A percentile compares a stretch with the other conserved stretches of the same genome.
Evolutionary conservation across 2,888 invertebrate genomes (phyloP).

Genomic region (Camptogramma bilineatum): DNA sequence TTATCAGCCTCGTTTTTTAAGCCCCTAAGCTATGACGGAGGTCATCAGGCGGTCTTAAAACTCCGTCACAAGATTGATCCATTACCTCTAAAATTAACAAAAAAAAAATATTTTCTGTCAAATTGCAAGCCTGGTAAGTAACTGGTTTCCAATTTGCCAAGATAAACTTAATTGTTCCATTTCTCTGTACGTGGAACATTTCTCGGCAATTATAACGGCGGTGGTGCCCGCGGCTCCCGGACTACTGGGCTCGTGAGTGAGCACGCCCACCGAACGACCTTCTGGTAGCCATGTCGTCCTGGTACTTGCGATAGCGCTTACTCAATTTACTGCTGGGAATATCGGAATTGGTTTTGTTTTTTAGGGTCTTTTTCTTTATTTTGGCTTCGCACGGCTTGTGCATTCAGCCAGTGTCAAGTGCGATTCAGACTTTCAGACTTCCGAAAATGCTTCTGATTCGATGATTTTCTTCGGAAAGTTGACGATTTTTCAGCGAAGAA

Average conservation of each 20-base stretch:
- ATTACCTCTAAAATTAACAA: too few relatives aligned
- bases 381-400: too few relatives aligned
- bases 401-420: too few relatives aligned
- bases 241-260: conserved; percentile 52
- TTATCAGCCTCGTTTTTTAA: too few relatives aligned
- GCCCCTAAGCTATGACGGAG: too few relatives aligned
- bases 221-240: conserved; percentile 41
- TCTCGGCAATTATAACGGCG: conserved; percentile 38
- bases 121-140: not conserved
- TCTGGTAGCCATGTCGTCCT: conserved; percentile 45
- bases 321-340: conserved; percentile 17
- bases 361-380: not conserved
- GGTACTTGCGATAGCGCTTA: conserved; percentile 34
- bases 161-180: conserved; percentile 25
- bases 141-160: conserved; percentile 15
- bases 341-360: conserved; percentile 11
- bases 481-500: too few relatives aligned
- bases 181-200: conserved; percentile 25
- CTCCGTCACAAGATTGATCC: too few relatives aligned
- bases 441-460: too few relatives aligned
- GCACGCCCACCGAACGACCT: conserved; percentile 51
- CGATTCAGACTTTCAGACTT: too few relatives aligned
- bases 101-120: not conserved
- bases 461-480: too few relatives aligned
- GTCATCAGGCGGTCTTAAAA: too few relatives aligned